Percentiles rank a stretch among this genome's conserved stretches.
Evolutionary conservation across 2,888 invertebrate species (phyloP).

Genomic region (Xestoiulus laeticollis): DNA sequence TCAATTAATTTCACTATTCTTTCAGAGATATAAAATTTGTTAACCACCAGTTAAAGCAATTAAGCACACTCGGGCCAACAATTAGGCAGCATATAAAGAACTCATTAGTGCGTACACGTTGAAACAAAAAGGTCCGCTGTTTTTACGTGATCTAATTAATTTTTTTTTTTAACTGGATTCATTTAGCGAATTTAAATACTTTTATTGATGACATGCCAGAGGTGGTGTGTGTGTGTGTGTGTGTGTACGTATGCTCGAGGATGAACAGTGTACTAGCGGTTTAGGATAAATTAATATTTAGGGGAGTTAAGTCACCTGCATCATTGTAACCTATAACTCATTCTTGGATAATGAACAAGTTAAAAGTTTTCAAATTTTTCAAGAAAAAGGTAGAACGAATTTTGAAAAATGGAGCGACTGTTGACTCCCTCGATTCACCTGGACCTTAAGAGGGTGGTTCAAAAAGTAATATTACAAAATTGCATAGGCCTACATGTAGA

Average conservation of each 20-base stretch:
- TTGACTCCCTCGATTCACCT: neutral
- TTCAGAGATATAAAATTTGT: slow-evolving; percentile 33
- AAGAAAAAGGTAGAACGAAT: neutral
- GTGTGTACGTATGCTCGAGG: slow-evolving; percentile 5
- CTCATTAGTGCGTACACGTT: slow-evolving; percentile 30
- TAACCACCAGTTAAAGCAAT: slow-evolving; percentile 24
- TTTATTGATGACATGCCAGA: slow-evolving; percentile 25
- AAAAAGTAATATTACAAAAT: neutral
- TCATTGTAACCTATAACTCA: slow-evolving; percentile 13
- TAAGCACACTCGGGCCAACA: slow-evolving; percentile 31
- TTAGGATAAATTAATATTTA: slow-evolving; percentile 34
- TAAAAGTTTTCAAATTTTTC: neutral
- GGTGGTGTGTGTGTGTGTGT: neutral
- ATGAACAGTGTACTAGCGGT: neutral
- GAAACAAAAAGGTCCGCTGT: slow-evolving; percentile 28
- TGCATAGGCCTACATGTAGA: no score
- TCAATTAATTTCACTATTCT: slow-evolving; percentile 19
- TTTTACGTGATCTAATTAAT: slow-evolving; percentile 42
- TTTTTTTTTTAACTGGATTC: neutral
- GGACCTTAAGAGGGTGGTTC: neutral
- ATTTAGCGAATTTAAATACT: slow-evolving; percentile 27
- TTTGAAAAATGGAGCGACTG: neutral
- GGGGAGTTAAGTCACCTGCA: slow-evolving; percentile 28
- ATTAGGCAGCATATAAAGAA: slow-evolving; percentile 31
- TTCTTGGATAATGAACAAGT: slow-evolving; percentile 25